Evolutionary conservation across 2,113 vertebrate species (phyloP), one percentile per base, ranked within the genome.

Genomic region (Sander vitreus): DNA sequence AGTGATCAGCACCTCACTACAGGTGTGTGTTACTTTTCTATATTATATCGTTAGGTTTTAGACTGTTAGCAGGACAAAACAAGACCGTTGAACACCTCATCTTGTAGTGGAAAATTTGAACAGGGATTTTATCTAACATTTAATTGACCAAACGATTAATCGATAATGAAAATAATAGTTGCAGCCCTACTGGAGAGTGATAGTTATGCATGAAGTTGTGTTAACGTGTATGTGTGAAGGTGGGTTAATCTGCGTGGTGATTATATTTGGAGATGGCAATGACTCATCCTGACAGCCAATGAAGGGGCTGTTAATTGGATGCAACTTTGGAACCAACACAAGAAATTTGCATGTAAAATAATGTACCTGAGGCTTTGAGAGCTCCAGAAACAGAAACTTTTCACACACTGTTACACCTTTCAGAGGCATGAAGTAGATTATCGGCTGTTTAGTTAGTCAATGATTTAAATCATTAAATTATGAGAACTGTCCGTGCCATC

Each of bases 201-300:
- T 36, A 6, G 9, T 51, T 30, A 30, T 53, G 23, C 23, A 9
- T 67, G 47, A 48, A 47, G 21, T 15, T 23, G 66, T 67, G 78
- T 59, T 13, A 23, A 13, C 18, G 59, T 71, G 39, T 2, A 3
- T 76, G 66, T 58, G 47, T 18, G 58, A 64, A 30, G 53, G 27
- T 68, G 59, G 65, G 51, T 67, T 23, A 25, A 33, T 67, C 54
- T 27, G 65, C 6, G 16, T 14, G 27, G 50, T 39, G 85, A 58
- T 84, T 85, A 72, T 85, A 73, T 77, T 66, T 80, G 78, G 77
- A 73, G 74, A 68, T 59, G 7, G 64, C 54, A 73, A 23, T 90
- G 90, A 92, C 51, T 92, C 89, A 90, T 83, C 60, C 73, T 11
- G 43, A 74, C 74, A 36, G 84, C 39, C 45, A 84, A 85, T 30